A percentile compares a stretch with the other conserved stretches of the same genome.
These are phyloP conservation scores for Cheiracanthium punctorium DNA, from an alignment of 2,888 invertebrate species.

Conservation along the genomic window DNA sequence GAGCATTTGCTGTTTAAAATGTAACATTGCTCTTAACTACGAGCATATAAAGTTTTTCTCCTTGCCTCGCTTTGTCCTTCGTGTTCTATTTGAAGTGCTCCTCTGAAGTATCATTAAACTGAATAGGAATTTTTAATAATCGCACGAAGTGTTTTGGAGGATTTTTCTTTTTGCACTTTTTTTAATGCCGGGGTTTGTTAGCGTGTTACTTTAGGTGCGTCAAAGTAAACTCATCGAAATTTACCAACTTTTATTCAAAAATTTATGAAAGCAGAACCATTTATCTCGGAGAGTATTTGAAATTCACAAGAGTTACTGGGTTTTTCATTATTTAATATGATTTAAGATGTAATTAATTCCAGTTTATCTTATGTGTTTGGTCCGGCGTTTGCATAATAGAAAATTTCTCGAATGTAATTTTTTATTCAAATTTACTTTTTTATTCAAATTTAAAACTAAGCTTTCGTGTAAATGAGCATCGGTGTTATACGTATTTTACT, in stretches of 20 bases:
- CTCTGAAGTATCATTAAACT: constrained; percentile 4
- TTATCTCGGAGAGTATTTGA: no score
- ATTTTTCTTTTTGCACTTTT: background rate
- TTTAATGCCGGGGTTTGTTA: background rate
- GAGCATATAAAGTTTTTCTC: background rate
- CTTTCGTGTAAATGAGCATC: no score
- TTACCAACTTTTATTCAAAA: background rate
- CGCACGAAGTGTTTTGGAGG: background rate
- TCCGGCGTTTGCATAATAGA: no score
- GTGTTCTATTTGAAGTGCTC: background rate
- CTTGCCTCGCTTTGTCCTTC: background rate
- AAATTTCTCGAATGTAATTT: no score
- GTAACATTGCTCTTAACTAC: background rate
- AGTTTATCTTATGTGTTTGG: no score
- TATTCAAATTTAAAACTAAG: no score
- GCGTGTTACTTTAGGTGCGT: background rate
- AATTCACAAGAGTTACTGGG: no score
- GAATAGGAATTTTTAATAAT: constrained; percentile 7
- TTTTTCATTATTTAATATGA: no score
- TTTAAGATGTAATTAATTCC: no score
- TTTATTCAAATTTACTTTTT: no score
- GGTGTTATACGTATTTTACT: no score
- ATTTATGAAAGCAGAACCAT: background rate
- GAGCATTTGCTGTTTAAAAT: background rate
- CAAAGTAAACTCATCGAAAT: constrained; percentile 3